Evolutionary conservation across 2,797 vertebrate species (phyloP), one percentile per base, ranked within the genome.

Genomic region (Gymnopithys bicolor): DNA sequence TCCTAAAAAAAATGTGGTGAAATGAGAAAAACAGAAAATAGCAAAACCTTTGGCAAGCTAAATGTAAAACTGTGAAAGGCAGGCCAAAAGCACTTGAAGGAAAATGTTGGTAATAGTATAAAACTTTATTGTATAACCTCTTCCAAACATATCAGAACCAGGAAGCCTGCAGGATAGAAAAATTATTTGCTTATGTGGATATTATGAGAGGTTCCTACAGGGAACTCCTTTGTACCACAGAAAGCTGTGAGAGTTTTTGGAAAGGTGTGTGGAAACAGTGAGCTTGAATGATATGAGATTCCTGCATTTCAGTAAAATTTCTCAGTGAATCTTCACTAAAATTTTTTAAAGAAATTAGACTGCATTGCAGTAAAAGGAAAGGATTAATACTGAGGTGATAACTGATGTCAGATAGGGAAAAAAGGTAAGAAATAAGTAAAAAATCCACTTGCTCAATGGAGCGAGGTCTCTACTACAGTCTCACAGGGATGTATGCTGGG

Each of bases 1-100:
- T 87, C 49, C n/a, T 83, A 21, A 63, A 84, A 84, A 95, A 76
- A 67, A 39, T 7, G 6, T 43, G 33, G 71, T 85, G 68, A 80
- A 41, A 95, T 95, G 93, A 95, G 76, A 76, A 91, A 94, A 94
- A 91, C 82, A 92, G 91, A 96, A 94, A 91, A 85, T 27, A 94
- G 84, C 17, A 80, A 85, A 94, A 83, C 9, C 43, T 87, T 64
- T 94, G 84, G 93, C 87, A 94, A 83, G 84, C 69, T 64, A 39
- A 41, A 60, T 67, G 30, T 68, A 46, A 70, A 91, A 87, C 75
- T 80, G 25, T 48, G 59, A 84, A 77, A 86, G n/a, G 41, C 60
- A 91, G 37, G 39, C 79, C 82, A 83, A 68, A 94, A 70, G 15
- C 64, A 3, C 83, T 70, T 77, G 49, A 85, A 68, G 94, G 93